phyloP scores from a whole-genome alignment of 1,140 invertebrate genomes.

The Camponotus pennsylvanicus region DNA sequence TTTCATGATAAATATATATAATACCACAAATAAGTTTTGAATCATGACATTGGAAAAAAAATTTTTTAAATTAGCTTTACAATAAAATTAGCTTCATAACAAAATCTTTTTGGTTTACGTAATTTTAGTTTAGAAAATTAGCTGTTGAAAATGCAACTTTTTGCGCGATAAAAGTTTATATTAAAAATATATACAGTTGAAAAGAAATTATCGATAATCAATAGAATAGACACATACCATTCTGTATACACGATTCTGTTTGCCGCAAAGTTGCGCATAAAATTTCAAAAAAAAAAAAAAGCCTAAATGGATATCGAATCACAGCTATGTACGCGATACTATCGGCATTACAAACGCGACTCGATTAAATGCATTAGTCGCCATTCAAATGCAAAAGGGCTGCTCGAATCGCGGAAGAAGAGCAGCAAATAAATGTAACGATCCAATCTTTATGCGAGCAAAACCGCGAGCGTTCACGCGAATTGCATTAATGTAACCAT shows the following conservation, averaged over 20 bases:
- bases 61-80: too few species aligned
- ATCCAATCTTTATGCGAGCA: neutral
- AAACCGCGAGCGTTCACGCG: neutral
- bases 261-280: neutral
- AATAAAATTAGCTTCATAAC: too few species aligned
- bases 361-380: constrained; percentile 38
- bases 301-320: constrained; percentile 5
- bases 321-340: neutral
- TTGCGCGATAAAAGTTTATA: neutral
- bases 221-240: neutral
- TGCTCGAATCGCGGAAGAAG: neutral
- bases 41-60: too few species aligned
- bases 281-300: neutral
- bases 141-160: neutral
- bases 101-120: too few species aligned
- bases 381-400: constrained; percentile 43
- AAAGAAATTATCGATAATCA: neutral
- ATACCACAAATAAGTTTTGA: too few species aligned
- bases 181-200: neutral
- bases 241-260: neutral
- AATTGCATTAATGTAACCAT: constrained; percentile 15
- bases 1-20: neutral
- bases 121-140: constrained; percentile 1
- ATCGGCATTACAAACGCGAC: constrained; percentile 6
- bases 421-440: neutral